Base-by-base conservation (phyloP, 2,113 vertebrate species). In the Tamias sibiricus region DNA sequence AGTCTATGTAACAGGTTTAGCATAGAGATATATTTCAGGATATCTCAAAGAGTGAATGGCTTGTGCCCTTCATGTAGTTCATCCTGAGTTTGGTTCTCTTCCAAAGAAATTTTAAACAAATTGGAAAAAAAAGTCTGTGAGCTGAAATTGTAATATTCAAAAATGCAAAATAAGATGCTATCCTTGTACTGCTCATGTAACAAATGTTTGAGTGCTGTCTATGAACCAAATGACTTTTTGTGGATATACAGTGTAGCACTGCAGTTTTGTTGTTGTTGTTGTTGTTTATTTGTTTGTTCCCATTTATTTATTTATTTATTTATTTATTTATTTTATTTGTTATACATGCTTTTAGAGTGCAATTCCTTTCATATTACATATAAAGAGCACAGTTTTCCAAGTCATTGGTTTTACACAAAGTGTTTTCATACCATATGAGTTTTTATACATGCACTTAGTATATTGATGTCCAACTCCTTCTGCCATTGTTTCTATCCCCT, bases 51-150 rank as follows among this genome's bases (percentile, higher is more conserved):
- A 71, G 24, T 35, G 32, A 90, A 72, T 64, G 59, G 4, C n/a
- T 49, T 72, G 11, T 88, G 35, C 4, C 37, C 37, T 26, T 85
- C 10, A 44, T 8, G 40, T 64, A 88, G 40, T 54, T 76, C 37
- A 13, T 77, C 37, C 32, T 22, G 20, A 77, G 37, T 69, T 44
- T 86, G 32, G 52, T 59, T 66, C 75, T 59, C 69, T 91, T 59
- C 54, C 82, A 95, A 52, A 71, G 4, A 95, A 28, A 79, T 87
- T 81, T 90, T 71, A 64, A 72, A 95, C 35, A 81, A 52, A 74
- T 72, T 68, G 5, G 17, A n/a, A n/a, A 42, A n/a, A 42, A 72
- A 74, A 14, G 16, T 3, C 8, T 14, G 28, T 40, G 20, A 49
- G 24, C 17, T 86, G 68, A 62, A 30, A 59, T 57, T 74, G 7